Evolutionary conservation across 2,888 invertebrate species (phyloP), one percentile per base, ranked within the genome.

Genomic region (Drosophila percnosoma): DNA sequence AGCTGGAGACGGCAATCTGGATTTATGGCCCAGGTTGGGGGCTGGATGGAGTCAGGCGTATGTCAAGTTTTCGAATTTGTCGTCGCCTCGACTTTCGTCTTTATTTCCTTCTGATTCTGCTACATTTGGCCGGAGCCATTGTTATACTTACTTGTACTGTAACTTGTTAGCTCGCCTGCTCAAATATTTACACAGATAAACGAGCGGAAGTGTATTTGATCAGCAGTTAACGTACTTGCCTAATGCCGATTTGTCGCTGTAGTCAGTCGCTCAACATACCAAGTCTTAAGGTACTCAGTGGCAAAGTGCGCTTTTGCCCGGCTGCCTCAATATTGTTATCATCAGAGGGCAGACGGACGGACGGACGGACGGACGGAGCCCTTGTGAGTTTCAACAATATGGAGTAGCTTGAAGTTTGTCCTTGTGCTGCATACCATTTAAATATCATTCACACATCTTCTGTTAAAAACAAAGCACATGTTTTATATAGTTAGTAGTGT

Each of bases 141-240:
- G 55, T 68, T 70, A 45, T 60, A 53, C 54, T 71, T 63, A 68
- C 70, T 55, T 55, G 55, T 40, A 40, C 38, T 76, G 80, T 82
- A 75, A 77, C 83, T 79, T 90, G 80, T 87, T 87, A 84, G 84
- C 76, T 69, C 78, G 80, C 66, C 80, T 74, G 79, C 79, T 83
- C 79, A 90, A 90, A 90, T 89, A 90, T 91, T 91, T 89, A 75
- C 85, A 70, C 79, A 89, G 88, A 90, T 90, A 90, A 90, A 90
- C 90, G 85, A 89, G 84, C 85, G 90, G 85, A 90, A 85, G 82
- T 83, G 79, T 87, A 83, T 86, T 84, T 83, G 83, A 83, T 85
- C 81, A 85, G 76, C 78, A 83, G 85, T 85, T 82, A 84, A 82
- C 75, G 83, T 75, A 60, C 60, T 62, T 67, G 49, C 54, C 82